These are phyloP conservation scores for Phrixothrix hirtus DNA, from an alignment of 2,888 invertebrate genomes.

Conservation along the genomic window DNA sequence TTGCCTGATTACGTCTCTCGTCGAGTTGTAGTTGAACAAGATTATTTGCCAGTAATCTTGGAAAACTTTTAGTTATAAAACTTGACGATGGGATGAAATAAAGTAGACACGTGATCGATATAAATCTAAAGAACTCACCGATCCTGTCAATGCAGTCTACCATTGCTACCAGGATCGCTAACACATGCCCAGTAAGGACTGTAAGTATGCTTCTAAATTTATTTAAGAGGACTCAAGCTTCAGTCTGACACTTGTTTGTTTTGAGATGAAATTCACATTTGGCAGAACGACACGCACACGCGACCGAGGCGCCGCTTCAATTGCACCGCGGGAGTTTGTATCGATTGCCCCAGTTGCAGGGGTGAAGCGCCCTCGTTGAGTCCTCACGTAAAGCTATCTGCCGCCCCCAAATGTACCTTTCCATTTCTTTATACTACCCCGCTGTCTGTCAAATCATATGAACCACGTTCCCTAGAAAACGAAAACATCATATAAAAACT, in stretches of 20 bases:
- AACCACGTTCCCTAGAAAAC: slow-evolving; percentile 23
- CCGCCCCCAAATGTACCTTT: slow-evolving; percentile 36
- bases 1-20: slow-evolving; percentile 20
- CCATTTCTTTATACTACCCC: slow-evolving; percentile 29
- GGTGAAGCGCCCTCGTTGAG: slow-evolving; percentile 51
- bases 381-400: slow-evolving; percentile 46
- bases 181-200: slow-evolving; percentile 38
- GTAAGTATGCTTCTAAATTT: slow-evolving; percentile 27
- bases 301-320: slow-evolving; percentile 48
- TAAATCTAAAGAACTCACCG: slow-evolving; percentile 46
- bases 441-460: slow-evolving; percentile 32
- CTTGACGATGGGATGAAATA: slow-evolving; percentile 33
- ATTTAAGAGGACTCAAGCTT: slow-evolving; percentile 27
- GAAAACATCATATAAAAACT: slow-evolving; percentile 34
- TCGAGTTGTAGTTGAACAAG: slow-evolving; percentile 17
- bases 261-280: slow-evolving; percentile 45
- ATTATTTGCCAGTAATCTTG: slow-evolving; percentile 32
- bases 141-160: slow-evolving; percentile 52
- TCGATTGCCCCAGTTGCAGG: slow-evolving; percentile 70
- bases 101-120: slow-evolving; percentile 39
- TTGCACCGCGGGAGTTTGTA: slow-evolving; percentile 55
- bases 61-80: slow-evolving; percentile 32
- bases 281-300: slow-evolving; percentile 57
- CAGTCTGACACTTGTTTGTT: slow-evolving; percentile 45
- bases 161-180: slow-evolving; percentile 38